A percentile compares a stretch with the other conserved stretches of the same genome.
Conservation (phyloP, 2,113 vertebrate species). For the Lota lota region DNA sequence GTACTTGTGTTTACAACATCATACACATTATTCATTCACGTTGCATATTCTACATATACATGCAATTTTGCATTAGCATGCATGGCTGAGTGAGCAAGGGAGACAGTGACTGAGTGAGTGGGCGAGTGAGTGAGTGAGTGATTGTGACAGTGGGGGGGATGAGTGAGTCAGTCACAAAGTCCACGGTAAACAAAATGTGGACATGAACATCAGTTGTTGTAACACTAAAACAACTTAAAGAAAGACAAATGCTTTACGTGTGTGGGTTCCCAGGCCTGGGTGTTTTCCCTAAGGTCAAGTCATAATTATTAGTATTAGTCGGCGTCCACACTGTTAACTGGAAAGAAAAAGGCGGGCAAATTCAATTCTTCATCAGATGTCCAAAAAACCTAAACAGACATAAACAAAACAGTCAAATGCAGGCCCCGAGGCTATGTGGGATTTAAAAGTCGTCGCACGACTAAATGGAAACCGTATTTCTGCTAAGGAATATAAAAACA, state of each 20-base stretch:
- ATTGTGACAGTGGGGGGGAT: background rate
- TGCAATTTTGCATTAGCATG: background rate
- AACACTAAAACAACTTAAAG: background rate
- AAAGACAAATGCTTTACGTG: background rate
- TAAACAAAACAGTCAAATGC: conserved; percentile 36
- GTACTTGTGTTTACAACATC: background rate
- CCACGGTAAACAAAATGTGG: no score
- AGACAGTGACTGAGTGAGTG: background rate
- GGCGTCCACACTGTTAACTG: conserved; percentile 17
- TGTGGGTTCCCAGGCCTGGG: background rate
- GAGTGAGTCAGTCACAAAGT: no score
- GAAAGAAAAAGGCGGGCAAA: conserved; percentile 22
- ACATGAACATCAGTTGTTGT: background rate
- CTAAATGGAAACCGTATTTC: conserved; percentile 65
- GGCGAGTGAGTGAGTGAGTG: background rate
- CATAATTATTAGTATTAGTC: background rate
- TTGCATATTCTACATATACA: background rate
- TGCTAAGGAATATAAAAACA: conserved; percentile 40
- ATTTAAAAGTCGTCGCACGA: conserved; percentile 37
- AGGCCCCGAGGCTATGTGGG: conserved; percentile 26
- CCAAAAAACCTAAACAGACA: conserved; percentile 42
- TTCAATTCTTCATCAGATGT: conserved; percentile 43
- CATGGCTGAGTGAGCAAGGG: conserved; percentile 14
- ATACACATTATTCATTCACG: background rate
- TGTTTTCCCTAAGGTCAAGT: conserved; percentile 1